A percentile compares a stretch with the other conserved stretches of the same genome.
Conservation (phyloP, 2,888 invertebrate species). For the Melitaea athalia region DNA sequence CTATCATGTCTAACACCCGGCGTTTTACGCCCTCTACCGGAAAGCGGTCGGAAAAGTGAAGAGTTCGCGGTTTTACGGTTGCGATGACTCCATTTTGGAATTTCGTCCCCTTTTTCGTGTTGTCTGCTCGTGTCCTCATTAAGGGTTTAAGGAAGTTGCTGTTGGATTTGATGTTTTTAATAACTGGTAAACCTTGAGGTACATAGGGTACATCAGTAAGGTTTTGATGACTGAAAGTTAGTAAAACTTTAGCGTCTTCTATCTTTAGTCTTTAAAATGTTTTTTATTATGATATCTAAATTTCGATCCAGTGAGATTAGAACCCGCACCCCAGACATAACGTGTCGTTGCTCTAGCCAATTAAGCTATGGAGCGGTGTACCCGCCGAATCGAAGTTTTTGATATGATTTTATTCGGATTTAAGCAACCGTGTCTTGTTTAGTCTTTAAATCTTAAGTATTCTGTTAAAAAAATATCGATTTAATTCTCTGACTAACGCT, state of each 20-base stretch:
- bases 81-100: constrained; percentile 47
- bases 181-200: not conserved
- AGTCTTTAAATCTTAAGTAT: no score
- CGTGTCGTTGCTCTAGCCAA: no score
- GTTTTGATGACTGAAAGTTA: not conserved
- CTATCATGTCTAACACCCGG: constrained; percentile 16
- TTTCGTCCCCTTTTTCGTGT: constrained; percentile 23
- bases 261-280: not conserved
- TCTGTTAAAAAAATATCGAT: not conserved
- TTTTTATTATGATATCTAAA: no score
- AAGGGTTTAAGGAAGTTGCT: not conserved
- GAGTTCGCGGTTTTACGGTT: constrained; percentile 45
- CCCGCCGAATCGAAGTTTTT: no score
- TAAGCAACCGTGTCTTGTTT: no score
- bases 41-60: constrained; percentile 29
- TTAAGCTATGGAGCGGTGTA: no score
- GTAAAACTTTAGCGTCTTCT: not conserved
- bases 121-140: constrained; percentile 13
- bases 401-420: no score
- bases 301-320: no score
- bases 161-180: not conserved
- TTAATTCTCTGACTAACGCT: not conserved
- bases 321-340: no score
- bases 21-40: constrained; percentile 44
- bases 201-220: not conserved